Evolutionary conservation across 92 coral and sea anemone species (phyloP), one percentile per base, ranked within the genome.

Genomic region (Porites lobata): DNA sequence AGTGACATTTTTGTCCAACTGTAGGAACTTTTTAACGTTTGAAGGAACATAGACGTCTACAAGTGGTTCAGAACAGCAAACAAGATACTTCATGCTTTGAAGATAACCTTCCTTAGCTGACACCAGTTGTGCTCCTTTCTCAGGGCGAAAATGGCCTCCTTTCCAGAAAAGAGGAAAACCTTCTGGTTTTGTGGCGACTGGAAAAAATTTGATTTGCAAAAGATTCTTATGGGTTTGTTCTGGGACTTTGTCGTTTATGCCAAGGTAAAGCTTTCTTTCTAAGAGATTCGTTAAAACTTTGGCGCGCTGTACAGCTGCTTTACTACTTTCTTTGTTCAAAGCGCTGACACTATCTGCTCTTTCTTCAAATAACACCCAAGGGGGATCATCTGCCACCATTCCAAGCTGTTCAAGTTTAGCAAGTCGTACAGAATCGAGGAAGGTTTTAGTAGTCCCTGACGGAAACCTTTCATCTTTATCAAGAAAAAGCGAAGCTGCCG

Each of bases 401-500:
- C 98, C 96, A 50, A 96, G 82, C 10, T 52, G 80, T 61, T 85
- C 94, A 12, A 96, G 83, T 82, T 88, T 94, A 56, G 77, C 54
- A 1, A 91, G 90, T 10, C 92, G 91, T 56, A 53, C 52, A 64
- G 87, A 67, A 10, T 61, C 22, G 3, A 89, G 78, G 69, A 88
- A 95, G 1, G 90, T 64, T 29, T 86, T 81, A 8, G 83, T 83
- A 15, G 61, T 43, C 14, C 94, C 98, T 65, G 68, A 22, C 1
- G 93, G 98, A 77, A 95, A 95, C 75, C 88, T 86, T 56, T 72
- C 94, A 58, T 95, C 98, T 19, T 86, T 92, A 26, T 86, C 82
- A 5, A 81, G 57, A 85, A 93, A 95, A 38, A 93, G 77, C 2
- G 67, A 38, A 9, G 98, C 87, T 4, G 91, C 91, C 6, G 86